These are phyloP conservation scores for Acronicta alni DNA, from an alignment of 2,888 invertebrate genomes.

Conservation along the genomic window DNA sequence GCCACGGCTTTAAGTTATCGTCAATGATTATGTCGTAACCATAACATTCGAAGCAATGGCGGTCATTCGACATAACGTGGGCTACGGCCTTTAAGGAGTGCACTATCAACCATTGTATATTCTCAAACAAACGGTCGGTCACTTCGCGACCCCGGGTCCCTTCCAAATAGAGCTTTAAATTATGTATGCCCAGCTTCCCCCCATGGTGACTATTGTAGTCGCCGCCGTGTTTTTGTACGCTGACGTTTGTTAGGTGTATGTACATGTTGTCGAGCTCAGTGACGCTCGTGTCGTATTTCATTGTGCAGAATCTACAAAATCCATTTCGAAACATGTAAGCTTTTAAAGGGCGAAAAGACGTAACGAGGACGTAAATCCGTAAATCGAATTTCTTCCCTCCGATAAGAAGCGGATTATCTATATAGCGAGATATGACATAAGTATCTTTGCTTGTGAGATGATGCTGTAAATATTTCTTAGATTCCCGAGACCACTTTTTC, in stretches of 20 bases:
- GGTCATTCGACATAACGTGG: constrained; percentile 96
- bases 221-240: constrained; percentile 97
- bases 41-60: constrained; percentile 97
- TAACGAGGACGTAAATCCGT: constrained; percentile 96
- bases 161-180: constrained; percentile 95
- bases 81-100: constrained; percentile 97
- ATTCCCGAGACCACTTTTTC: constrained; percentile 96
- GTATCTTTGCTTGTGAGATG: constrained; percentile 94
- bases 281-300: constrained; percentile 96
- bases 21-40: constrained; percentile 99
- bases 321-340: constrained; percentile 97
- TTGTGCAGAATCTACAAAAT: constrained; percentile 98
- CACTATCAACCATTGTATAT: constrained; percentile 96
- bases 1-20: constrained; percentile 97
- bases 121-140: constrained; percentile 95
- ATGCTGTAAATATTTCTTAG: constrained; percentile 94
- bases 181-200: constrained; percentile 97
- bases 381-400: constrained; percentile 98
- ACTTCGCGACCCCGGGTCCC: constrained; percentile 96
- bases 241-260: constrained; percentile 98
- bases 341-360: constrained; percentile 97
- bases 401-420: constrained; percentile 97
- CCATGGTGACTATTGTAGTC: constrained; percentile 97
- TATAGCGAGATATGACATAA: constrained; percentile 98
- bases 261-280: constrained; percentile 97